Base-by-base conservation (phyloP, 2,888 invertebrate genomes). In the Zeuzera pyrina region DNA sequence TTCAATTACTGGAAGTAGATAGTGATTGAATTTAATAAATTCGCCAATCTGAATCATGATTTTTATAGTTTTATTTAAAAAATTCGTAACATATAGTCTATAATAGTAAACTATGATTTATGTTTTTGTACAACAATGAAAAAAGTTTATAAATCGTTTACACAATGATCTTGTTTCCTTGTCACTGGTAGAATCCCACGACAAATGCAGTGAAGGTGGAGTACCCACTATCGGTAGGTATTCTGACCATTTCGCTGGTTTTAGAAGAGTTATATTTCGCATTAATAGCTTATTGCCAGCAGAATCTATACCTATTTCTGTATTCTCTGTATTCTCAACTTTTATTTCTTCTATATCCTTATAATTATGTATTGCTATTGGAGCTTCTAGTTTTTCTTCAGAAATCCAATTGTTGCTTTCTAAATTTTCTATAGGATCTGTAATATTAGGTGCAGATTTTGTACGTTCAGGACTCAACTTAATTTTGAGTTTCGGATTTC, bases 1-100 rank as follows among this genome's bases (percentile, higher is more conserved):
- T 78, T 77, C 77, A 67, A 73, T 70, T 71, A 69, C 72, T 74
- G 68, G 74, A 73, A 77, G 77, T 73, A 62, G 44, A 64, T 63
- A 67, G 77, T 71, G 72, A 81, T 78, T 78, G 81, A 83, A 83
- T 78, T 79, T 76, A 83, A 81, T 83, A 81, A 83, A 83, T 81
- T 83, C 81, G 63, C 74, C 63, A 71, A 68, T 61, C 56, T 51
- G 44, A 67, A 25, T 3, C 12, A 12, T 12, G 8, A 12, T 3
- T 6, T 5, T 12, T 0, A 10, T n/a, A 10, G 12, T 25, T 25
- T 25, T 25, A 25, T 24, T 24, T n/a, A n/a, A n/a, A n/a, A n/a
- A n/a, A n/a, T n/a, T n/a, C n/a, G n/a, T n/a, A n/a, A n/a, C n/a
- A n/a, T n/a, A n/a, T n/a, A n/a, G n/a, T n/a, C n/a, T n/a, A n/a